Conservation (phyloP, 2,113 vertebrate genomes). For the Oophaga pumilio region DNA sequence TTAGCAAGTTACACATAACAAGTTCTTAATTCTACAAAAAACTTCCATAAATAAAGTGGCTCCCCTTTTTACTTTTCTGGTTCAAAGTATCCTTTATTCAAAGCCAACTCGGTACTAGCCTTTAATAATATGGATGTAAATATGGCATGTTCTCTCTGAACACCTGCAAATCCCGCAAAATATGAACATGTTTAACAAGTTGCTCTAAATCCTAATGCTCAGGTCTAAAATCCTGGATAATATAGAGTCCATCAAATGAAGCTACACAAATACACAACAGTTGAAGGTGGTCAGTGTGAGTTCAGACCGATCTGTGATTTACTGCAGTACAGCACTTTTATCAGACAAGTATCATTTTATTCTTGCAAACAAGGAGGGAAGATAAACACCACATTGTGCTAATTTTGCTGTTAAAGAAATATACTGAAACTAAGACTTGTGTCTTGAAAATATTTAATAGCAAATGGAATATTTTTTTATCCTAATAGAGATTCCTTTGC, state of each 20-base stretch:
- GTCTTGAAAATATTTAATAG: too few relatives aligned
- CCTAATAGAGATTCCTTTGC: too few relatives aligned
- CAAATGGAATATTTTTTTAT: too few relatives aligned
- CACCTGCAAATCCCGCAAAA: not conserved
- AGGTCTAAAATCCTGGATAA: not conserved
- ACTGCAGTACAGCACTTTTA: too few relatives aligned
- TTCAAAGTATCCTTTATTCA: slow-evolving; percentile 27
- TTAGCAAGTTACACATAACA: slow-evolving; percentile 20
- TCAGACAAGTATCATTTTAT: too few relatives aligned
- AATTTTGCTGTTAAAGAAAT: too few relatives aligned
- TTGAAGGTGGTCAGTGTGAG: too few relatives aligned
- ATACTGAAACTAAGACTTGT: too few relatives aligned
- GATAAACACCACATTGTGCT: too few relatives aligned
- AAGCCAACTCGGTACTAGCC: not conserved
- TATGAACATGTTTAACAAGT: not conserved
- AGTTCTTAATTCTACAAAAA: not conserved
- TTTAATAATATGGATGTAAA: not conserved
- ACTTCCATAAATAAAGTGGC: slow-evolving; percentile 6
- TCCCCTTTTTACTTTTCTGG: slow-evolving; percentile 2
- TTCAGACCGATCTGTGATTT: too few relatives aligned
- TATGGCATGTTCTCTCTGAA: not conserved
- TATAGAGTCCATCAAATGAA: not conserved
- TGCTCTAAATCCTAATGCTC: not conserved
- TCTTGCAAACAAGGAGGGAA: too few relatives aligned
- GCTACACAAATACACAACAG: not conserved